Evolutionary conservation across 2,888 invertebrate genomes (phyloP).

Genomic region (Ferrisia virgata): DNA sequence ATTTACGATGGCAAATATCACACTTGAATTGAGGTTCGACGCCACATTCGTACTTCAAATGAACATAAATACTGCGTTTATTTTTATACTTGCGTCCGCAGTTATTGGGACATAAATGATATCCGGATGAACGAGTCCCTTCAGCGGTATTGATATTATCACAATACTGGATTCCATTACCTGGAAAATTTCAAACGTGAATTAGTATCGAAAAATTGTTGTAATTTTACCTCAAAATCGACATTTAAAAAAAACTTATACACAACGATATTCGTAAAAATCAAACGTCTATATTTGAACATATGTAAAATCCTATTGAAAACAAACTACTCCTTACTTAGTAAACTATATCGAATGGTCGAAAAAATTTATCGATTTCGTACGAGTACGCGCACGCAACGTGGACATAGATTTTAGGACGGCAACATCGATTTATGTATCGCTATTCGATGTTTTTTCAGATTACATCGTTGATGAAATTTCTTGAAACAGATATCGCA

Average conservation of each 20-base stretch:
- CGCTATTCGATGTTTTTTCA: constrained; percentile 54
- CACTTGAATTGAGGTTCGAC: constrained; percentile 81
- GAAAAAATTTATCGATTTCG: no score
- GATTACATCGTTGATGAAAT: constrained; percentile 57
- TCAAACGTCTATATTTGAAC: no score
- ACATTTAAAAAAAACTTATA: no score
- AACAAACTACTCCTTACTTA: no score
- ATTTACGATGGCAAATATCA: constrained; percentile 50
- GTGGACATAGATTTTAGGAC: not conserved
- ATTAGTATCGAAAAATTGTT: no score
- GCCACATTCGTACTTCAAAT: constrained; percentile 77
- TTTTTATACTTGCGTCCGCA: constrained; percentile 78
- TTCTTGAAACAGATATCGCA: constrained; percentile 61
- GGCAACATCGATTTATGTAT: constrained; percentile 47
- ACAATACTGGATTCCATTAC: not conserved
- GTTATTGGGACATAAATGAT: constrained; percentile 47
- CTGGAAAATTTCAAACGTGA: not conserved
- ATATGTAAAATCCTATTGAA: no score
- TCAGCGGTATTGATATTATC: not conserved
- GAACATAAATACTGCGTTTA: constrained; percentile 45
- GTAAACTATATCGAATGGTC: no score
- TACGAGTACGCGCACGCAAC: no score
- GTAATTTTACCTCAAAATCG: no score
- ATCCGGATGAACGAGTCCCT: not conserved
- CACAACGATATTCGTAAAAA: no score